Evolutionary conservation across 2,797 vertebrate species (phyloP).

Genomic region (Silurus aristotelis): DNA sequence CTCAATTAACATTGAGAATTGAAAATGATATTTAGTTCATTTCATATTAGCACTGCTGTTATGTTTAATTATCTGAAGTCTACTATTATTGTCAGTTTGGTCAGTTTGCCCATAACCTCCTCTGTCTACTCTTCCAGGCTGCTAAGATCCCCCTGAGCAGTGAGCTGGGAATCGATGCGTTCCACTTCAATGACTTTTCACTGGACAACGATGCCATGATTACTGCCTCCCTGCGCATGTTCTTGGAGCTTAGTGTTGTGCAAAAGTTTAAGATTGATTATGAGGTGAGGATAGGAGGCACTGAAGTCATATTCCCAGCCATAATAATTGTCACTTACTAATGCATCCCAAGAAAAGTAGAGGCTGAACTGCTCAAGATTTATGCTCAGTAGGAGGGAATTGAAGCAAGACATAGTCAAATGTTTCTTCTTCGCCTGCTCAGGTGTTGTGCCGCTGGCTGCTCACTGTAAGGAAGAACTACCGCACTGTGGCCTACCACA

Average conservation of each 20-base stretch:
- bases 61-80: slow-evolving; percentile 34
- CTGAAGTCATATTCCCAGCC: background rate
- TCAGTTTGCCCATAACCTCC: slow-evolving; percentile 31
- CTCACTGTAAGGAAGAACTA: slow-evolving; percentile 83
- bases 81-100: background rate
- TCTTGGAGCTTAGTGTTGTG: slow-evolving; percentile 77
- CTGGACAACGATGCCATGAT: slow-evolving; percentile 82
- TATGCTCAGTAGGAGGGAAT: background rate
- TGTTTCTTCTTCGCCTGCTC: background rate
- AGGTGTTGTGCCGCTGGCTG: slow-evolving; percentile 82
- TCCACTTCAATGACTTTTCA: slow-evolving; percentile 82
- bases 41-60: slow-evolving; percentile 2
- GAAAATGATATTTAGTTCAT: background rate
- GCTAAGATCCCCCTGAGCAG: slow-evolving; percentile 78
- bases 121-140: slow-evolving; percentile 67
- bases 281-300: slow-evolving; percentile 66
- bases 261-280: slow-evolving; percentile 84
- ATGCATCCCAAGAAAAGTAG: slow-evolving; percentile 21
- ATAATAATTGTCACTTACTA: slow-evolving; percentile 25
- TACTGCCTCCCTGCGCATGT: slow-evolving; percentile 80
- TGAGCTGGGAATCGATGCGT: slow-evolving; percentile 78
- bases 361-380: slow-evolving; percentile 7
- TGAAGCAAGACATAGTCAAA: slow-evolving; percentile 2
- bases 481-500: slow-evolving; percentile 80
- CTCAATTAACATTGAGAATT: background rate